Conservation (phyloP, 2,113 vertebrate genomes). For the Pseudorhombus dupliciocellatus region DNA sequence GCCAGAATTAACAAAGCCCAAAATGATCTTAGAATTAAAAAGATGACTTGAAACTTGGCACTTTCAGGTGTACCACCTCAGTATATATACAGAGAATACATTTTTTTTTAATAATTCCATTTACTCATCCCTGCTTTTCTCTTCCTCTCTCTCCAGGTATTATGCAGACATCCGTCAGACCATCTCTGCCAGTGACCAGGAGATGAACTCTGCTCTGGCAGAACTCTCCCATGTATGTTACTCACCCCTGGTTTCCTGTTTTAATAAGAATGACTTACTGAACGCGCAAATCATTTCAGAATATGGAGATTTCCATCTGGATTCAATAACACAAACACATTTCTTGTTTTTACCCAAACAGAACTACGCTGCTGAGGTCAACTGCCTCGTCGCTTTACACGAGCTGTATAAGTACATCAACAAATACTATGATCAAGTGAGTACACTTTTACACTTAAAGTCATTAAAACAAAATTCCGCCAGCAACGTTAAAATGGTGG, state of each 20-base stretch:
- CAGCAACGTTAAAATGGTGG: too few species aligned
- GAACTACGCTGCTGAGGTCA: conserved; percentile 95
- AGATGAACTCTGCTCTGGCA: conserved; percentile 96
- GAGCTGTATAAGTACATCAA: conserved; percentile 99
- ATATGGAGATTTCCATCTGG: background rate
- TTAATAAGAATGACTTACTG: conserved; percentile 14
- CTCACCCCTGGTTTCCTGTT: background rate
- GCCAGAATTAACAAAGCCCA: too few species aligned
- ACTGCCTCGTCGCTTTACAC: conserved; percentile 92
- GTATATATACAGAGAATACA: background rate
- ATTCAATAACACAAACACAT: conserved; percentile 33
- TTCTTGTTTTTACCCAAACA: conserved; percentile 64
- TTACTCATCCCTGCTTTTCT: background rate
- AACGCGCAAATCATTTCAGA: conserved; percentile 33
- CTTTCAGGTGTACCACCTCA: too few species aligned
- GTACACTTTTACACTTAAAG: conserved; percentile 40
- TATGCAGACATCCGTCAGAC: conserved; percentile 95
- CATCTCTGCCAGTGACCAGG: conserved; percentile 95
- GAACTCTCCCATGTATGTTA: conserved; percentile 91
- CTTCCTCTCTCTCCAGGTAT: conserved; percentile 81
- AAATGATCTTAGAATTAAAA: background rate
- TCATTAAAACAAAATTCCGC: too few species aligned
- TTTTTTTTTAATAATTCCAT: background rate
- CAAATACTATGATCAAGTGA: conserved; percentile 98
- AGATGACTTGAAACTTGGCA: background rate